A percentile compares a stretch with the other conserved stretches of the same genome.
Evolutionary conservation across 1,140 invertebrate species (phyloP).

Genomic region (Cydia pomonella): DNA sequence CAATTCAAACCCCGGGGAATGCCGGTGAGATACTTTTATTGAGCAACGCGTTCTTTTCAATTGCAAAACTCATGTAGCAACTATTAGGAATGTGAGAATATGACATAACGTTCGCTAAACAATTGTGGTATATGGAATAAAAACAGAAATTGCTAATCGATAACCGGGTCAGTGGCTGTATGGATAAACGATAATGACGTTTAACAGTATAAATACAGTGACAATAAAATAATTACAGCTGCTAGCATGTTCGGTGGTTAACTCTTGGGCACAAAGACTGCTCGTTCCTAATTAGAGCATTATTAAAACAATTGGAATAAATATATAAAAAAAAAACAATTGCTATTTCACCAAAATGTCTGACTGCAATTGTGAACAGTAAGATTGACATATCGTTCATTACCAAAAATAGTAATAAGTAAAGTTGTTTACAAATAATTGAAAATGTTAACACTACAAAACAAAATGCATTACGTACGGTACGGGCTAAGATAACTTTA

Average conservation of each 20-base stretch:
- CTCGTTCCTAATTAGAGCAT: too few species aligned
- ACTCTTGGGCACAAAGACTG: too few species aligned
- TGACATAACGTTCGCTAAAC: slow-evolving; percentile 18
- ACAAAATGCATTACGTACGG: too few species aligned
- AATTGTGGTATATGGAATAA: slow-evolving; percentile 26
- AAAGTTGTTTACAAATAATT: too few species aligned
- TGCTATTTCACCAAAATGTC: too few species aligned
- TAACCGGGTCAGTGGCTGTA: background rate
- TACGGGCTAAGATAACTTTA: background rate
- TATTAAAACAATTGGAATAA: too few species aligned
- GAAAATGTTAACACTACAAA: too few species aligned
- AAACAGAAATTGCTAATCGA: slow-evolving; percentile 11
- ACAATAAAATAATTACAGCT: background rate
- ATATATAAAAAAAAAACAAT: too few species aligned
- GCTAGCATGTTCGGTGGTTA: too few species aligned
- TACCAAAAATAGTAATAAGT: too few species aligned
- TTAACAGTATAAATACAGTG: background rate
- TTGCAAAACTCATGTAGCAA: slow-evolving; percentile 18
- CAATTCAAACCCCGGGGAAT: slow-evolving; percentile 1
- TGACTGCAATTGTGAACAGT: too few species aligned
- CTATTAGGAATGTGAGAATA: slow-evolving; percentile 13
- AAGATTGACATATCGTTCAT: too few species aligned
- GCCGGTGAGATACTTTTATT: slow-evolving; percentile 17
- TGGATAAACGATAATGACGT: background rate
- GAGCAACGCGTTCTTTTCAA: slow-evolving; percentile 12